phyloP scores from a whole-genome alignment of 2,888 invertebrate species.

The Drosophila conformis region DNA sequence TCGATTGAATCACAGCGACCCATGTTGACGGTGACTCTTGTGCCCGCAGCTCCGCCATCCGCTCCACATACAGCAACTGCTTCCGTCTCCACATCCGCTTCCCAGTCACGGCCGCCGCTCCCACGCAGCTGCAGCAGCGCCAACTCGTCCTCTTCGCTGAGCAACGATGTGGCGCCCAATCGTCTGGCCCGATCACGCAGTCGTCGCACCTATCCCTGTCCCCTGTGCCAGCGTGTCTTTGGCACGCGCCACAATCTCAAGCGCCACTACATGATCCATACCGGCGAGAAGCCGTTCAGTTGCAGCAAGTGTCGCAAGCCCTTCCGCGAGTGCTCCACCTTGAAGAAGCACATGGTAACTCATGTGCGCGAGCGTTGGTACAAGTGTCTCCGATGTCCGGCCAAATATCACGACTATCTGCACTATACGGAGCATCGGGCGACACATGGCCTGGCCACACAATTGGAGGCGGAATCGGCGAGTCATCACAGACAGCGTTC shows the following conservation, averaged over 20 bases:
- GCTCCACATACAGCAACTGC: constrained; percentile 12
- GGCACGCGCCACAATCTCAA: constrained; percentile 84
- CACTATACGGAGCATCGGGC: constrained; percentile 81
- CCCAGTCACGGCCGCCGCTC: constrained; percentile 34
- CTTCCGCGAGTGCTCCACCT: constrained; percentile 83
- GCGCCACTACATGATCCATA: constrained; percentile 85
- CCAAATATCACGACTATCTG: constrained; percentile 82
- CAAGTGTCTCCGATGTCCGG: constrained; percentile 80
- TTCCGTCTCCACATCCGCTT: constrained; percentile 10
- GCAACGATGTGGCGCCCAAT: constrained; percentile 52
- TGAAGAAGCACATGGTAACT: constrained; percentile 84
- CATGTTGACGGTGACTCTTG: constrained; percentile 53
- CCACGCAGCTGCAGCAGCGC: constrained; percentile 64
- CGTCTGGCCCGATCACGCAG: constrained; percentile 34
- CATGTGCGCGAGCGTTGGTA: constrained; percentile 83
- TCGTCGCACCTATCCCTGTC: constrained; percentile 82
- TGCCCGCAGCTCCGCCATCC: constrained; percentile 23
- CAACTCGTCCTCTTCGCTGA: constrained; percentile 70
- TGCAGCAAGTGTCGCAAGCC: constrained; percentile 83
- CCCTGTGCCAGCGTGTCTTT: constrained; percentile 83
- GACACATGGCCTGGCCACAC: constrained; percentile 54
- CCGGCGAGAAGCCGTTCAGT: constrained; percentile 84
- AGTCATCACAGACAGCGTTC: constrained; percentile 46
- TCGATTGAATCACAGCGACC: constrained; percentile 22
- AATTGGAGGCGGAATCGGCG: constrained; percentile 26